phyloP scores from a whole-genome alignment of 2,113 vertebrate genomes.

The Rhea pennata region DNA sequence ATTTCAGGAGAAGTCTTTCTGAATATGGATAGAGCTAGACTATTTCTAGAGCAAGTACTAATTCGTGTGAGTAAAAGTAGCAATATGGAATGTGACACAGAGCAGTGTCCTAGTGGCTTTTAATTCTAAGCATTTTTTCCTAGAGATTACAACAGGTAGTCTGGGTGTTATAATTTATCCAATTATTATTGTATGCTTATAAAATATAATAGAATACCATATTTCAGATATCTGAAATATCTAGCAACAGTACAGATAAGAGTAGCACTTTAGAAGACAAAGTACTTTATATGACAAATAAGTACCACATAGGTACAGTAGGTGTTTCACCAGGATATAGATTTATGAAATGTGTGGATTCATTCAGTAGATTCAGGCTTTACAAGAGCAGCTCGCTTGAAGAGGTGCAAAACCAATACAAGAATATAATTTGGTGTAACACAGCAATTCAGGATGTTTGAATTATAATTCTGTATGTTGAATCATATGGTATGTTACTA shows the following conservation, averaged over 20 bases:
- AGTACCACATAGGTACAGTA: fast-evolving
- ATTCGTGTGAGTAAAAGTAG: background rate
- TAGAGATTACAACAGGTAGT: background rate
- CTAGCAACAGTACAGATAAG: background rate
- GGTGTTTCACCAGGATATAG: background rate
- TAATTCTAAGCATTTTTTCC: background rate
- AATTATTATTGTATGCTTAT: background rate
- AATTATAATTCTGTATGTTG: background rate
- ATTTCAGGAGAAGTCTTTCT: background rate
- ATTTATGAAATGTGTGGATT: background rate
- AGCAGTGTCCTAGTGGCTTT: background rate
- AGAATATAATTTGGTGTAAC: background rate
- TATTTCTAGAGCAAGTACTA: background rate
- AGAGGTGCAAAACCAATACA: background rate
- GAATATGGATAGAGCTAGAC: background rate
- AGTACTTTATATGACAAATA: background rate
- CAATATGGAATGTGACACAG: background rate
- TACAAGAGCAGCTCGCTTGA: background rate
- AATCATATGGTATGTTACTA: background rate
- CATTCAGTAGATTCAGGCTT: background rate
- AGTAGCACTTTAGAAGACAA: background rate
- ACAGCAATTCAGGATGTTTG: background rate
- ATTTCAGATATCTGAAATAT: background rate
- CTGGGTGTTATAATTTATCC: background rate
- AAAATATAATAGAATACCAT: background rate